These are phyloP conservation scores for Caenorhabditis sp. DNA, from an alignment of 2,888 invertebrate genomes.

Conservation along the genomic window DNA sequence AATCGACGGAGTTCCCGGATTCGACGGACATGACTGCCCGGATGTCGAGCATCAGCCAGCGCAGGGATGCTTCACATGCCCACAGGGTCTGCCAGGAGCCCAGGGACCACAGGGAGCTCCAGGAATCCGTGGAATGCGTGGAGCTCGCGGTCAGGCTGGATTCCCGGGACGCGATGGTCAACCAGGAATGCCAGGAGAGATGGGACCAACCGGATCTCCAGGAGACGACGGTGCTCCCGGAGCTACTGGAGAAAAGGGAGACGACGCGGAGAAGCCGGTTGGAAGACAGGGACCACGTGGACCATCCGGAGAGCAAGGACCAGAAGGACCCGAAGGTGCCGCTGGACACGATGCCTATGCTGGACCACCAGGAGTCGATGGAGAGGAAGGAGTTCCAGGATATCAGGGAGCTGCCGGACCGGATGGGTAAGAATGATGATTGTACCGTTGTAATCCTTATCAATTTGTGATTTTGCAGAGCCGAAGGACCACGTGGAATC, in stretches of 20 bases:
- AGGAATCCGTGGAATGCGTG: constrained; percentile 79
- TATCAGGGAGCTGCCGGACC: constrained; percentile 74
- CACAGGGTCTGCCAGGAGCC: constrained; percentile 73
- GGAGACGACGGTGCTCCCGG: constrained; percentile 76
- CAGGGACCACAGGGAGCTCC: constrained; percentile 68
- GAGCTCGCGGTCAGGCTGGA: constrained; percentile 74
- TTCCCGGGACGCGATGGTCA: constrained; percentile 75
- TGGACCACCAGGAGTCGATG: constrained; percentile 70
- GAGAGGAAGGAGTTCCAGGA: constrained; percentile 75
- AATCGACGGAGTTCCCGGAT: constrained; percentile 73
- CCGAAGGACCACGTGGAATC: constrained; percentile 67
- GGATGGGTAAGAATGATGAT: constrained; percentile 61
- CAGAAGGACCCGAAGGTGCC: constrained; percentile 67
- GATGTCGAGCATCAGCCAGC: constrained; percentile 74
- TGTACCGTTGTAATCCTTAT: background rate
- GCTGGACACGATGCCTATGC: constrained; percentile 67
- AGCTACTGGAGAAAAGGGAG: constrained; percentile 75
- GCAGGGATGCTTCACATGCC: constrained; percentile 79
- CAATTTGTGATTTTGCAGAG: constrained; percentile 33
- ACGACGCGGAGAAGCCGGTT: constrained; percentile 79
- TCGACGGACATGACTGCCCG: constrained; percentile 76
- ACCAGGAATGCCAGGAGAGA: constrained; percentile 71
- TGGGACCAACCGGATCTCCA: constrained; percentile 73
- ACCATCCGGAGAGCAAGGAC: constrained; percentile 73
- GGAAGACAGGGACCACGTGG: constrained; percentile 76